Evolutionary conservation across 2,888 invertebrate genomes (phyloP).

Genomic region (Glaucopsyche alexis): DNA sequence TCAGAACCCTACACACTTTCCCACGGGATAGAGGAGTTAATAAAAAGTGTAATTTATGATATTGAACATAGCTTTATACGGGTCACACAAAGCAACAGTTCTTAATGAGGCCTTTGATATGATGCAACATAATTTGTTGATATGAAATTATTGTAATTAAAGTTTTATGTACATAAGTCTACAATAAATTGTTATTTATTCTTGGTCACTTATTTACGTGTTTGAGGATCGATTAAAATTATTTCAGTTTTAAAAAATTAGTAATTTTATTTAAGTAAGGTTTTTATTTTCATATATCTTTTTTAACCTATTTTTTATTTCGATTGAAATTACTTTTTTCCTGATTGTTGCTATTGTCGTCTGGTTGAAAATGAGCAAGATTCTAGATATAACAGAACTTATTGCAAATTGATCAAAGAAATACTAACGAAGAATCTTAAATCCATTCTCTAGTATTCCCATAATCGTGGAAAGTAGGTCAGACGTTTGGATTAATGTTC

Average conservation of each 20-base stretch:
- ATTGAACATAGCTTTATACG: slow-evolving; percentile 20
- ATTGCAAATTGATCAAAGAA: neutral
- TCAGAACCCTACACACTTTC: slow-evolving; percentile 17
- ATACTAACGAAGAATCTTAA: neutral
- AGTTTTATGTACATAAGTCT: neutral
- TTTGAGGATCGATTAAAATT: no score
- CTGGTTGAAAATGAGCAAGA: no score
- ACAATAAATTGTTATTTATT: neutral
- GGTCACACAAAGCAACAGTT: slow-evolving; percentile 5
- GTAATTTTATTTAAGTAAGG: no score
- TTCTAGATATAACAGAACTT: neutral
- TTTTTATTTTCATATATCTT: no score
- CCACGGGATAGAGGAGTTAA: slow-evolving; percentile 23
- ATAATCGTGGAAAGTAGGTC: slow-evolving; percentile 10
- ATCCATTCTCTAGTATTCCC: slow-evolving; percentile 5
- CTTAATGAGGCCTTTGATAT: slow-evolving; percentile 8
- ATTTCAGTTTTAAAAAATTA: no score
- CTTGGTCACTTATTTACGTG: no score
- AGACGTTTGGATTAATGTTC: slow-evolving; percentile 14
- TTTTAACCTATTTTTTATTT: no score
- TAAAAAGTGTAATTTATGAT: slow-evolving; percentile 26
- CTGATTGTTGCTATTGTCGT: no score
- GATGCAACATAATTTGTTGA: neutral
- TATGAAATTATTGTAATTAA: neutral
- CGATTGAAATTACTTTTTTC: no score